Conservation (phyloP, 2,113 vertebrate genomes). For the Notiomystis cincta region DNA sequence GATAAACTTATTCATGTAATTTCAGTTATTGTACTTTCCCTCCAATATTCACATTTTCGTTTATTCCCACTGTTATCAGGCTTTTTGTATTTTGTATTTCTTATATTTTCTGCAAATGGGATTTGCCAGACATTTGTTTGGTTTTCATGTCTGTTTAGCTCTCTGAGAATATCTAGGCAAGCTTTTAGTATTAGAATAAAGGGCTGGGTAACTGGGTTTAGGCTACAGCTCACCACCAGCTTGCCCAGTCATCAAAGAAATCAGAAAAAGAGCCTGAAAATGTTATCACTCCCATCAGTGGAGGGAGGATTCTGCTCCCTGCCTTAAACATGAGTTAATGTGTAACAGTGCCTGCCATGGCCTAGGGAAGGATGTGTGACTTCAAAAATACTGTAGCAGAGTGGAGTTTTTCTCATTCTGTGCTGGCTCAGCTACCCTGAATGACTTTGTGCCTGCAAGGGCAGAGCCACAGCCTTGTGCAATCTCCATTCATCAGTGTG, state of each 20-base stretch:
- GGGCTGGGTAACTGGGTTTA: background rate
- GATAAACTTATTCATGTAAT: background rate
- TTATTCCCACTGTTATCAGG: background rate
- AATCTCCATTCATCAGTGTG: constrained; percentile 42
- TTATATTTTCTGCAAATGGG: background rate
- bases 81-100: background rate
- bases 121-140: background rate
- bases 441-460: constrained; percentile 34
- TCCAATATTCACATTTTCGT: background rate
- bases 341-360: background rate
- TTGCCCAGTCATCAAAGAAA: background rate
- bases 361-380: background rate
- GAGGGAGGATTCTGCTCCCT: background rate
- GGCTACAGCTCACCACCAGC: background rate
- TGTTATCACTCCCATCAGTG: background rate
- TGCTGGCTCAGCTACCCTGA: constrained; percentile 33
- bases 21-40: background rate
- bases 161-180: background rate
- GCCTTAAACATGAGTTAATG: background rate
- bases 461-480: constrained; percentile 4
- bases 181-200: background rate
- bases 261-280: background rate
- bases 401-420: background rate
- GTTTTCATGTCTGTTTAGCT: background rate
- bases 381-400: background rate